phyloP scores from a whole-genome alignment of 2,113 vertebrate species.

The Misgurnus anguillicaudatus region DNA sequence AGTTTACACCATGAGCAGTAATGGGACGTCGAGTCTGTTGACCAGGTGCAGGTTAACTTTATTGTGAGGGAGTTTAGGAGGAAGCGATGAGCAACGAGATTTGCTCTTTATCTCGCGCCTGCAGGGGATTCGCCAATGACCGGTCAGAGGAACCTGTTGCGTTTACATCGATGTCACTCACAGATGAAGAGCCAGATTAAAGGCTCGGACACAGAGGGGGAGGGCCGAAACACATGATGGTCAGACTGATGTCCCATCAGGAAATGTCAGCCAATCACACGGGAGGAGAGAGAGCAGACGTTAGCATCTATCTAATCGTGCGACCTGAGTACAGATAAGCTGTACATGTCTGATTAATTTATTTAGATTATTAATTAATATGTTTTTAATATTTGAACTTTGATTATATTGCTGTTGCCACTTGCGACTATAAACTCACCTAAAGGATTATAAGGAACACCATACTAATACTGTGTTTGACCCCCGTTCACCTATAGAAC shows the following conservation, averaged over 20 bases:
- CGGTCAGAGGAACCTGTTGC: constrained; percentile 36
- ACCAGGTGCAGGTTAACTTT: constrained; percentile 20
- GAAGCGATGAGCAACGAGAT: constrained; percentile 40
- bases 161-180: constrained; percentile 48
- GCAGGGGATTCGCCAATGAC: constrained; percentile 11
- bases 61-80: constrained; percentile 14
- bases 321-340: no score
- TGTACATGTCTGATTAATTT: no score
- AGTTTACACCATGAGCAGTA: not conserved
- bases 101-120: constrained; percentile 42
- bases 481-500: no score
- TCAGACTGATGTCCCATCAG: constrained; percentile 17
- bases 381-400: no score
- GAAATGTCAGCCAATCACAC: constrained; percentile 25
- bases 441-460: no score
- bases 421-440: no score
- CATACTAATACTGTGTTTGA: no score
- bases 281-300: not conserved
- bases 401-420: no score
- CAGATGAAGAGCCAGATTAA: constrained; percentile 42
- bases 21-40: not conserved
- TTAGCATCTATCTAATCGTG: not conserved
- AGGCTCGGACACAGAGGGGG: not conserved
- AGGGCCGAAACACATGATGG: not conserved
- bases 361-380: no score